Conservation (phyloP, 2,113 vertebrate genomes). For the Meriones unguiculatus region DNA sequence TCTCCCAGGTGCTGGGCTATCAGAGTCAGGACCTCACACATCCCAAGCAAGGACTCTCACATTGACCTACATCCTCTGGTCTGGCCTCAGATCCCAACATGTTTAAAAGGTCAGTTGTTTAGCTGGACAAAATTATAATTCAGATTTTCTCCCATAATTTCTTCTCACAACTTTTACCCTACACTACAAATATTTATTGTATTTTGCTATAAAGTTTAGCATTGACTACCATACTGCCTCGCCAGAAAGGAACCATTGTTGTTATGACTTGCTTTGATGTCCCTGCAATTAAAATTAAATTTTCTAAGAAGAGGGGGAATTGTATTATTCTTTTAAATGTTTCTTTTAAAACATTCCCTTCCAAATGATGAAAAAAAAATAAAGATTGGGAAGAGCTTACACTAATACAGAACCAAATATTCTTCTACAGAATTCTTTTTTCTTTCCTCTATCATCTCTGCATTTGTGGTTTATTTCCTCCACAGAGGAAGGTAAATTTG, state of each 20-base stretch:
- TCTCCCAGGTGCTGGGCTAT: no score
- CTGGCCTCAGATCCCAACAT: background rate
- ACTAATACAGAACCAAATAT: background rate
- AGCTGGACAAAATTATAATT: background rate
- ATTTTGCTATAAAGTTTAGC: conserved; percentile 17
- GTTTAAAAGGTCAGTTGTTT: background rate
- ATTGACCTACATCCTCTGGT: background rate
- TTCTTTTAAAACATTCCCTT: background rate
- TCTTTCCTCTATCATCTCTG: background rate
- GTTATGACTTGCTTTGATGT: background rate
- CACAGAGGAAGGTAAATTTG: background rate
- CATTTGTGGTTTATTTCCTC: background rate
- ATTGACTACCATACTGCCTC: background rate
- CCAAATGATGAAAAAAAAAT: background rate
- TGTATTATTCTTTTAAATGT: background rate
- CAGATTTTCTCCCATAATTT: background rate
- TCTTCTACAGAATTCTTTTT: background rate
- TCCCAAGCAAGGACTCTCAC: background rate
- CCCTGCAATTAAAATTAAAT: background rate
- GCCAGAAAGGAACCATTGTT: background rate
- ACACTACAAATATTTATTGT: background rate
- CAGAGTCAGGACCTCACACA: background rate
- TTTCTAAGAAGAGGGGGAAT: conserved; percentile 31
- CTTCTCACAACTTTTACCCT: background rate
- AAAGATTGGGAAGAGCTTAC: background rate